Evolutionary conservation across 1,140 invertebrate species (phyloP).

Genomic region (Lethrus apterus): DNA sequence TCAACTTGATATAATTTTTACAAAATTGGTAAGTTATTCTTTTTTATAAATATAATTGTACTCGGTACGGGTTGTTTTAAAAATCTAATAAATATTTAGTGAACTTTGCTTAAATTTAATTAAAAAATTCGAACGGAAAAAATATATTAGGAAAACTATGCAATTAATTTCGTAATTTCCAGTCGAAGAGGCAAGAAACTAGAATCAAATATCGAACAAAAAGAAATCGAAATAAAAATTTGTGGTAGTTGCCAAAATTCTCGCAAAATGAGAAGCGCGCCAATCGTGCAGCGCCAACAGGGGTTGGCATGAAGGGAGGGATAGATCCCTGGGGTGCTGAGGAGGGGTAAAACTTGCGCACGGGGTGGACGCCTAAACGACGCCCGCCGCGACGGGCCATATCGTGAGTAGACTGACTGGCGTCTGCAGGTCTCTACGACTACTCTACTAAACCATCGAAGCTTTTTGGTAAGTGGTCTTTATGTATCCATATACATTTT

Average conservation of each 20-base stretch:
- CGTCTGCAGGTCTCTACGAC: conserved; percentile 46
- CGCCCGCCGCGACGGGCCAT: conserved; percentile 43
- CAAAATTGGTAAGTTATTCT: no score
- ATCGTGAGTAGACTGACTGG: conserved; percentile 46
- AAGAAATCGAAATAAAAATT: conserved; percentile 14
- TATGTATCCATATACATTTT: conserved; percentile 7
- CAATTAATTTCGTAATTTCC: no score
- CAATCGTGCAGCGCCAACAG: conserved; percentile 26
- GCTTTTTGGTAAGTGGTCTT: conserved; percentile 14
- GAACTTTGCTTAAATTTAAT: no score
- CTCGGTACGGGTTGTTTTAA: no score
- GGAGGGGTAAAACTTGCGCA: conserved; percentile 40
- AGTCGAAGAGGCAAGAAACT: no score
- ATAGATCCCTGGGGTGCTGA: conserved; percentile 31
- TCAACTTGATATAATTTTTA: no score
- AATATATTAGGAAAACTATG: no score
- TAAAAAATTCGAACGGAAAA: no score
- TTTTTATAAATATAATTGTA: no score
- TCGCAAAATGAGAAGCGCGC: conserved; percentile 28
- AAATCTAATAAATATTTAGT: no score
- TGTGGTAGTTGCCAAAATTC: conserved; percentile 21
- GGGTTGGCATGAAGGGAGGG: conserved; percentile 7
- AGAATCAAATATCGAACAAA: no score
- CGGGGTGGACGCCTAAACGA: conserved; percentile 41
- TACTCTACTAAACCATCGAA: conserved; percentile 17